Evolutionary conservation across 2,888 invertebrate genomes (phyloP), one percentile per base, ranked within the genome.

Genomic region (Acheta domesticus): DNA sequence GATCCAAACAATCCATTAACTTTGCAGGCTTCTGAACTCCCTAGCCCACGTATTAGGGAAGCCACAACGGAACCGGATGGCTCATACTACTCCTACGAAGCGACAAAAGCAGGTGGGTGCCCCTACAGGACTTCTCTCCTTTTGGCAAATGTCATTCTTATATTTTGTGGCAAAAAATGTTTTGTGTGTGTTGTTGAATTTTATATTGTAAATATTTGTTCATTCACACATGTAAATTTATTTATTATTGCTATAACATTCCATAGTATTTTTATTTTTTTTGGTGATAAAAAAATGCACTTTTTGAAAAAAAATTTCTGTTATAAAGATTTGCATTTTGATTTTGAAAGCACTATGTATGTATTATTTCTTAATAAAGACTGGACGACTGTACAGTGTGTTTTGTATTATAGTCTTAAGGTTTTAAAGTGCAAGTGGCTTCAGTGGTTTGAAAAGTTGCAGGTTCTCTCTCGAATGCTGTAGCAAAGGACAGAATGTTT

Each of bases 1-100:
- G 79, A 77, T 23, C 77, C 78, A 23, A 79, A 78, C 48, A 76
- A 75, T 23, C 78, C 78, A 78, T 49, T 48, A 75, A 48, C 36
- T 49, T 83, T 81, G 84, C 84, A 62, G 84, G 84, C 48, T 48
- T n/a, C 84, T 75, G 85, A 86, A n/a, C 81, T 86, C 23, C 85
- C 85, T 12, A 85, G 86, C 79, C 85, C 86, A 16, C 79, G 85
- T 48, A 84, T 85, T 3, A 83, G 84, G 49, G 85, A 85, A 81
- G 82, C 84, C 8, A 83, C 83, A 48, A 83, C 83, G 12, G 84
- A 84, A 49, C 83, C 83, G 48, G 85, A 84, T 79, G 84, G 83
- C 19, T 84, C 84, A 16, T 83, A 83, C 74, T 84, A 84, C 79
- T 84, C 84, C 1, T 83, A 83, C 79, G 85, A 85, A 77, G 84